Percentiles rank a stretch among this genome's conserved stretches.
These are phyloP conservation scores for Chlorocebus sabaeus DNA, from an alignment of 2,113 vertebrate species.

Conservation along the genomic window DNA sequence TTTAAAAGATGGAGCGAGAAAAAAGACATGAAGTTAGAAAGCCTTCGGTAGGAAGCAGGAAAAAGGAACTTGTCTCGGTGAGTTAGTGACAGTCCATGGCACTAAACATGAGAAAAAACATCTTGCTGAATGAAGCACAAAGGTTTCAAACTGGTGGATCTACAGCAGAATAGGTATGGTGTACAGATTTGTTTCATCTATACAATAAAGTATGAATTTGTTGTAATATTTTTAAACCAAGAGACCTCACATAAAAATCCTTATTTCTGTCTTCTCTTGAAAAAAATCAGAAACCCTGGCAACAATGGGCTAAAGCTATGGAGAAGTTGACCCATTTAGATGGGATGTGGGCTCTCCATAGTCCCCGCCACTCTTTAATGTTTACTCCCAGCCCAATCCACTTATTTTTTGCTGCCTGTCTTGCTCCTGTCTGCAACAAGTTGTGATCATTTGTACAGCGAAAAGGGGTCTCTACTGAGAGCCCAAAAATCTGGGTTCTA, in stretches of 20 bases:
- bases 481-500: constrained; percentile 24
- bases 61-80: neutral
- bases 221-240: constrained; percentile 15
- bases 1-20: neutral
- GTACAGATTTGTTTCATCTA: neutral
- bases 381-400: neutral
- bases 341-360: neutral
- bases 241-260: neutral
- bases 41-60: neutral
- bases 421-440: neutral
- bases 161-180: neutral
- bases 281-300: neutral
- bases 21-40: neutral
- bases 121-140: neutral
- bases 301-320: neutral
- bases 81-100: neutral
- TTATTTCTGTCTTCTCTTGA: neutral
- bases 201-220: neutral
- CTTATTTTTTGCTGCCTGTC: neutral
- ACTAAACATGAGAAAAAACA: neutral
- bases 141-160: constrained; percentile 5
- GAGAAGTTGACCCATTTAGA: neutral
- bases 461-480: neutral
- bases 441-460: neutral
- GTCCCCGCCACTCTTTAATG: neutral